phyloP scores from a whole-genome alignment of 1,140 invertebrate species.

The Galendromus occidentalis region DNA sequence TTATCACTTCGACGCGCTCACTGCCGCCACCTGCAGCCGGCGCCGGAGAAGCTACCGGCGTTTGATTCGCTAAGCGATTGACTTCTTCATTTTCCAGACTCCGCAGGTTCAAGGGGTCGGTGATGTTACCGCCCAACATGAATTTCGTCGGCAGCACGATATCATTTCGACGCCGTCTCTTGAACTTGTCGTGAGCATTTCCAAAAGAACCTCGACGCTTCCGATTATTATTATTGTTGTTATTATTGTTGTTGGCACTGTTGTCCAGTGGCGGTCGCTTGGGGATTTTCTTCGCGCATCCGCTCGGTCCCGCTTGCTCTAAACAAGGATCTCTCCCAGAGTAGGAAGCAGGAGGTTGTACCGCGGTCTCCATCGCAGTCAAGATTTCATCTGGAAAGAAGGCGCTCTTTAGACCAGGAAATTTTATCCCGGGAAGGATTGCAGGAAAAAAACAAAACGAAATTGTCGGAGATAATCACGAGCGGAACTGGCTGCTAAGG shows the following conservation, averaged over 20 bases:
- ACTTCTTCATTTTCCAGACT: slow-evolving; percentile 72
- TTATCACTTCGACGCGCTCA: slow-evolving; percentile 60
- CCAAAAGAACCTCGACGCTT: too few species aligned
- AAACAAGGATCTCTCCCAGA: not conserved
- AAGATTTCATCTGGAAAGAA: too few species aligned
- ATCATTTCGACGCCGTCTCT: slow-evolving; percentile 16
- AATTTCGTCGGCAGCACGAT: slow-evolving; percentile 71
- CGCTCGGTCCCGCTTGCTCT: not conserved
- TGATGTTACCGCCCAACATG: slow-evolving; percentile 77
- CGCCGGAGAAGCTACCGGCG: slow-evolving; percentile 63
- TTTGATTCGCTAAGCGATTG: slow-evolving; percentile 55
- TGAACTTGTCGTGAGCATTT: not conserved
- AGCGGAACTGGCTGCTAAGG: too few species aligned
- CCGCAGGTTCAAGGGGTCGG: slow-evolving; percentile 79
- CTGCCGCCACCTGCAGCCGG: slow-evolving; percentile 62
- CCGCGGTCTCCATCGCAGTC: not conserved
- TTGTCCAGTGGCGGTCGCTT: not conserved
- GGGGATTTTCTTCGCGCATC: not conserved
- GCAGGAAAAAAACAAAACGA: too few species aligned
- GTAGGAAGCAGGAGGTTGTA: slow-evolving; percentile 7
- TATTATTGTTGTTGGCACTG: not conserved
- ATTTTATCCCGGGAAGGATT: too few species aligned
- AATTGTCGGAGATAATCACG: too few species aligned
- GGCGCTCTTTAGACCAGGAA: too few species aligned
- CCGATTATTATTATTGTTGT: not conserved